Base-by-base conservation (phyloP, 2,888 invertebrate genomes). In the Gisinianus flammeolus region DNA sequence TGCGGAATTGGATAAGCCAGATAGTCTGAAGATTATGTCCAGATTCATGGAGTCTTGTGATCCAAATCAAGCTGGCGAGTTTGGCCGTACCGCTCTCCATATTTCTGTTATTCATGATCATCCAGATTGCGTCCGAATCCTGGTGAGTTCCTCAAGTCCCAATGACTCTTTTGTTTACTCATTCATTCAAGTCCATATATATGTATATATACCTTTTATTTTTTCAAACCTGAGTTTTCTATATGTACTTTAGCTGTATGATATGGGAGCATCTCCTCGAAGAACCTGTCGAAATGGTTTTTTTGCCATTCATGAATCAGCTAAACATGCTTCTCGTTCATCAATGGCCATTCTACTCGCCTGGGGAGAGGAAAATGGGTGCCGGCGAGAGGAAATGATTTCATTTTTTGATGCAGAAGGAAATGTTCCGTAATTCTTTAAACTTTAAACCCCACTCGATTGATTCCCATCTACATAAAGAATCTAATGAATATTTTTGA, bases 271-370 rank as follows among this genome's bases (percentile, higher is more conserved):
- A 56, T 91, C 91, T 85, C 92, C 93, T 73, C 91, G 93, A 85
- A 90, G 89, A 81, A 91, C 93, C 0, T 94, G 94, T 87, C 92
- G 94, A 88, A 94, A 94, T 88, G 95, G 95, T 16, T 95, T 94
- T 87, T 95, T 94, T 86, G 95, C 96, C 0, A 94, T 95, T 81
- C 95, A 96, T 87, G 93, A 94, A 85, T 12, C 22, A 2, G 95
- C 95, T 2, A 94, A 94, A 86, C 94, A 94, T 88, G 95, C 95
- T 16, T 93, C 95, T 5, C 93, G 94, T 0, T 91, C 92, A 85
- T 93, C 94, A 12, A 91, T 96, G 90, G 93, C 94, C 86, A 92
- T 94, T 72, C 90, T 93, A 82, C 89, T 94, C 1, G 91, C 93
- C 86, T 93, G 93, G 92, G 94, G 76, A 19, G 94, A 94, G 87